Evolutionary conservation across 2,113 vertebrate genomes (phyloP), one percentile per base, ranked within the genome.

Genomic region (Castor canadensis): DNA sequence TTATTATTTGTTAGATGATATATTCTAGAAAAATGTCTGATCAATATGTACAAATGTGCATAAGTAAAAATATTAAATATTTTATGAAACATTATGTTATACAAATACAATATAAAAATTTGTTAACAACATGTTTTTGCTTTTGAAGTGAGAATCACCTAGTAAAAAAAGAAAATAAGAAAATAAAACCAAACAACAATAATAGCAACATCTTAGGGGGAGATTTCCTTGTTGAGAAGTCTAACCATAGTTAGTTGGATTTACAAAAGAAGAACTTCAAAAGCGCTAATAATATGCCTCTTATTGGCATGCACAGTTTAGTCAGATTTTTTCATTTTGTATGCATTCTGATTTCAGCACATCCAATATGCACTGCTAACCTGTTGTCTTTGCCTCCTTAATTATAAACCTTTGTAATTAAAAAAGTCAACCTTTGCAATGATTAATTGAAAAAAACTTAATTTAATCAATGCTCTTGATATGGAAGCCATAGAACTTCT

Each of bases 241-340:
- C 83, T 96, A 97, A 97, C 95, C 95, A 92, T 87, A 93, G 43
- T 73, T 88, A 89, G 92, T 40, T 90, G 67, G 58, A 72, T 97
- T 98, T 96, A 72, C 71, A 96, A 95, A 96, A 92, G 71, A 66
- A 60, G 64, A 96, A 15, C 6, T 94, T 89, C 94, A 82, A 95
- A 98, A 98, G 95, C 77, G 96, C 3, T 97, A 97, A 97, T 94
- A 85, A 89, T 56, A 79, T 95, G 79, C 93, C 58, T 81, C 38
- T 3, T 96, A 96, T 81, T 93, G 88, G 64, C 96, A 96, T 47
- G 91, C 91, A 97, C 75, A 93, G 85, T 92, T 91, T 94, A 82
- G 20, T 84, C 54, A 26, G 45, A 96, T 87, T 73, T 95, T 97
- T 97, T 89, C 89, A 77, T 94, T 97, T 93, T 95, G 69, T 92